Evolutionary conservation across 2,113 vertebrate genomes (phyloP), one percentile per base, ranked within the genome.

Genomic region (Heterocephalus glaber): DNA sequence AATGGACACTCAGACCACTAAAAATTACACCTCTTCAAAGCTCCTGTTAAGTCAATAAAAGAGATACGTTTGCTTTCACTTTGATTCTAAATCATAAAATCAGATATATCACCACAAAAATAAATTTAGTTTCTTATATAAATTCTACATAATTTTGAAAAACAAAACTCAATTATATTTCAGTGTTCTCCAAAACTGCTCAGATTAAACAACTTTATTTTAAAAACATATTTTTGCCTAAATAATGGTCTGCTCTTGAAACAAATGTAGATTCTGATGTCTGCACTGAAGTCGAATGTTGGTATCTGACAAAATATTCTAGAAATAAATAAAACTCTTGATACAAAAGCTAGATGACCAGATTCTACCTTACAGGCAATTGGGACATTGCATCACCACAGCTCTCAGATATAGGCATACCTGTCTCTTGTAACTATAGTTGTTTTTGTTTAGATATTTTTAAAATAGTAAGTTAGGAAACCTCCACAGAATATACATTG

Each of bases 221-320:
- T 90, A 9, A 60, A 90, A 91, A 95, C 9, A 44, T 47, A 79
- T 79, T 94, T 77, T 89, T 52, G n/a, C 28, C 41, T 91, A 89
- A 88, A 56, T 81, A 87, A 85, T 44, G 83, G 38, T 17, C 35
- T 74, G 13, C 26, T 26, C 20, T 56, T 65, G 19, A 2, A 85
- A 95, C 17, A 82, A 96, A 60, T 70, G 26, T 19, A 44, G 49
- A 88, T 70, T 90, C 17, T 56, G n/a, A 80, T 89, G 30, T 35
- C 79, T 70, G 28, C 26, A 63, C 70, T 54, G 60, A 92, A 60
- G 10, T 30, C 49, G 28, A 35, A 2, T 7, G 1, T 77, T 86
- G n/a, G 8, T 82, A 81, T 54, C 33, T 72, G 66, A 70, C 19
- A 93, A 84, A 87, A 54, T 74, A 54, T 79, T 86, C n/a, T 96